Evolutionary conservation across 1,140 invertebrate genomes (phyloP), one percentile per base, ranked within the genome.

Genomic region (Nasonia longicornis): DNA sequence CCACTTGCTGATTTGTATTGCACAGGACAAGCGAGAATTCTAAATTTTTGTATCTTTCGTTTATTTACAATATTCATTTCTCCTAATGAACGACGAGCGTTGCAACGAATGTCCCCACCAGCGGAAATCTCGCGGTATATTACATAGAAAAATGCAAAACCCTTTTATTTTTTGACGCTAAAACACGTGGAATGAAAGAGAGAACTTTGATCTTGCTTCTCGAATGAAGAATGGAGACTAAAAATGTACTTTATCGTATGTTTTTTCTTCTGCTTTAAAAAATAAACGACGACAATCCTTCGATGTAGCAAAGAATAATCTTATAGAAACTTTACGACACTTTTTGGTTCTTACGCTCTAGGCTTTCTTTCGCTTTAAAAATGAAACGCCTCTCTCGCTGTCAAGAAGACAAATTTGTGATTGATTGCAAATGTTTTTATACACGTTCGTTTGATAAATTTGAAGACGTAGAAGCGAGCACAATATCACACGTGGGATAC

Each of bases 391-490:
- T 67, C 64, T 66, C n/a, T 64, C 14, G 3, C 58, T 63, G 1
- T 63, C 64, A 26, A 12, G 3, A 67, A 31, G 64, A 29, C 12
- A 29, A 67, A 67, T 10, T 67, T 67, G 14, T 70, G n/a, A 45
- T 77, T 52, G 42, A 77, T 70, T 77, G 64, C 14, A 69, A n/a
- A 69, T 26, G 45, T 67, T 71, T 16, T 67, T 31, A 67, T 69
- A 69, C 8, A 31, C 66, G 66, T 69, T 75, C 35, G 22, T 79
- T 64, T 31, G 71, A 79, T 72, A 66, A 75, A 67, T 80, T 29
- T 52, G 42, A 75, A 58, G 79, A 75, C 64, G 72, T 69, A 75
- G 38, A 80, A 75, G 79, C 29, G 66, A 80, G 79, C 78, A 73
- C 71, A 66, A 14, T 80, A 73, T 74, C 16, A 31, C 66, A 69